Evolutionary conservation across 2,888 invertebrate species (phyloP), one percentile per base, ranked within the genome.

Genomic region (Melanargia galathea): DNA sequence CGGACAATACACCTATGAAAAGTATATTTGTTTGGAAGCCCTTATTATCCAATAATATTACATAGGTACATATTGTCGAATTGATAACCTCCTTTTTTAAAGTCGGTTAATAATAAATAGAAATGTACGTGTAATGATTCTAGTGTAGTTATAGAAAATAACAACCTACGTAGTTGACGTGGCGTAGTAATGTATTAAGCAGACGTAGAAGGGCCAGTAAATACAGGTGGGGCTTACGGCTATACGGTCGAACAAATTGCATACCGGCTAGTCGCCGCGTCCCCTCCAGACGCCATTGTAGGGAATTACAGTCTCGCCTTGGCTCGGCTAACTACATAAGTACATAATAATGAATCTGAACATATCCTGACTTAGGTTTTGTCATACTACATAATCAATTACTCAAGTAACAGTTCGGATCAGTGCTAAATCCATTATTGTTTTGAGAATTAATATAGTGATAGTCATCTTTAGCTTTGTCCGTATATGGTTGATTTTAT

Each of bases 281-380:
- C 65, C 65, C 56, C 56, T 63, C 56, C 46, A 57, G 63, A 60
- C 56, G 30, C 60, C 46, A 56, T 65, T 65, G 59, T 60, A 38
- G 43, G 54, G 45, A 56, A 60, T 62, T 62, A 56, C 45, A 43
- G 55, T 24, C 48, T 35, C 40, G 43, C 45, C 45, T n/a, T n/a
- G n/a, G n/a, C n/a, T 16, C 26, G n/a, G 18, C 38, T 56, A 48
- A 58, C 52, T 30, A 52, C 38, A 24, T 30, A 30, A 54, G n/a
- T n/a, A n/a, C n/a, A n/a, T n/a, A n/a, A n/a, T 38, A 16, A 11
- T 13, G 52, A 35, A 35, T 33, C 13, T 2, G 35, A 35, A 13
- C 11, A 35, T 13, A 13, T 35, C 35, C 35, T 35, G 13, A 3
- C 13, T 35, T 35, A 35, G 11, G 35, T 35, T 13, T 35, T 35